These are phyloP conservation scores for Drosophila paracracens DNA, from an alignment of 2,888 invertebrate genomes.

Conservation along the genomic window DNA sequence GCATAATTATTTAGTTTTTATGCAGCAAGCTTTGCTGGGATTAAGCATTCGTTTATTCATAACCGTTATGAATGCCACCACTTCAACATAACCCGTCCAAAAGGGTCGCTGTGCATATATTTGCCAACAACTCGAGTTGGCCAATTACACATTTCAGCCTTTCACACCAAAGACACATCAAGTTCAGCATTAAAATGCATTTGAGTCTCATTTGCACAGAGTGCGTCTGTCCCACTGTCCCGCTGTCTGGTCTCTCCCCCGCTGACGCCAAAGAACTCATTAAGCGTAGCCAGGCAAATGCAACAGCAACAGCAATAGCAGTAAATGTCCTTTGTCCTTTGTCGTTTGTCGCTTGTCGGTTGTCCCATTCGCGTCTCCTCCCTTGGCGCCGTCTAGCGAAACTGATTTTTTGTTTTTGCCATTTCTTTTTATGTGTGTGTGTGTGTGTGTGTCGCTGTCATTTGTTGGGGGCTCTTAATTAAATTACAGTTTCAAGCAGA, in stretches of 20 bases:
- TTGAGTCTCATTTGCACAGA: constrained; percentile 23
- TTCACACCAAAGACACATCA: constrained; percentile 39
- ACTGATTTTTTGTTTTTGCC: constrained; percentile 43
- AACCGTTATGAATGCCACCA: constrained; percentile 1
- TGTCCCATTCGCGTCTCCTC: constrained; percentile 12
- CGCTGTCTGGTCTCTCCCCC: not conserved
- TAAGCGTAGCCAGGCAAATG: constrained; percentile 38
- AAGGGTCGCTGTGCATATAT: constrained; percentile 42
- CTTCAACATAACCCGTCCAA: constrained; percentile 22
- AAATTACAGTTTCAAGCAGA: constrained; percentile 64
- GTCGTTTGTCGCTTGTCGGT: not conserved
- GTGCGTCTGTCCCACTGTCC: not conserved
- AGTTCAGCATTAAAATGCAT: constrained; percentile 39
- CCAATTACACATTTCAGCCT: constrained; percentile 48
- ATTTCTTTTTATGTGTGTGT: constrained; percentile 45
- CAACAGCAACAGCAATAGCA: constrained; percentile 1
- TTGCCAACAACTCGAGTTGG: constrained; percentile 40
- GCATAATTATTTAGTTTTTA: not conserved
- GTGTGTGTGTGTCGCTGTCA: constrained; percentile 42
- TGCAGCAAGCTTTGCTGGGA: not conserved
- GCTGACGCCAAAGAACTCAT: constrained; percentile 45
- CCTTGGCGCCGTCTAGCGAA: constrained; percentile 63
- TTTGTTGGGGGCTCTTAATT: constrained; percentile 62
- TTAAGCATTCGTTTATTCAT: constrained; percentile 27
- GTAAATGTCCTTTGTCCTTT: constrained; percentile 37